These are phyloP conservation scores for Zygogramma bicolorata DNA, from an alignment of 2,888 invertebrate species.

Conservation along the genomic window DNA sequence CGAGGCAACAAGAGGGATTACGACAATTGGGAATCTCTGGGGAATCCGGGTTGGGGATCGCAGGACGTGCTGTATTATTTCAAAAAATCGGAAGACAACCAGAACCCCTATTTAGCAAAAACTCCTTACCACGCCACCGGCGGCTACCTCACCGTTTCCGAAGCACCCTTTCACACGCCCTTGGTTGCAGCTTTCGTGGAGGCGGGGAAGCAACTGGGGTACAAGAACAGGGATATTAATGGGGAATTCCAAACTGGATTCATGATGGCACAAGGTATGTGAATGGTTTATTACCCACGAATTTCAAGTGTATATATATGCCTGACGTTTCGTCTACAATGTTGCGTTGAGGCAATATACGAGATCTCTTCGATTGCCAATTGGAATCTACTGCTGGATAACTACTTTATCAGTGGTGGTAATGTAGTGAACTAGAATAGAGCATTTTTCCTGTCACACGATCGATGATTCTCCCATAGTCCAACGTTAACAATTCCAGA, in stretches of 20 bases:
- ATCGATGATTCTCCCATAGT: too few species aligned
- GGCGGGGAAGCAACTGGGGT: slow-evolving; percentile 78
- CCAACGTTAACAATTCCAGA: too few species aligned
- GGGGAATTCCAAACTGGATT: slow-evolving; percentile 89
- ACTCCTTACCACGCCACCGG: slow-evolving; percentile 86
- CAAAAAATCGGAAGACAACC: slow-evolving; percentile 92
- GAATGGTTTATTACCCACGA: too few species aligned
- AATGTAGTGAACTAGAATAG: too few species aligned
- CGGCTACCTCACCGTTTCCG: slow-evolving; percentile 85
- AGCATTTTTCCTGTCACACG: too few species aligned
- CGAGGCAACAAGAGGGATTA: slow-evolving; percentile 92
- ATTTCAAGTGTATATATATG: too few species aligned
- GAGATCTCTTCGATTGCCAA: too few species aligned
- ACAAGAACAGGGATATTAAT: slow-evolving; percentile 88
- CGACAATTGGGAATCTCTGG: slow-evolving; percentile 88
- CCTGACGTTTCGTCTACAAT: too few species aligned
- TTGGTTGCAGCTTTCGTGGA: slow-evolving; percentile 83
- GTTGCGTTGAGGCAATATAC: too few species aligned
- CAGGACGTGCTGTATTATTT: slow-evolving; percentile 85
- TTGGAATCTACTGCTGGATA: too few species aligned
- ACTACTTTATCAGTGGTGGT: too few species aligned
- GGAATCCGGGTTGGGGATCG: slow-evolving; percentile 91
- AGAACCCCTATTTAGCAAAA: slow-evolving; percentile 83
- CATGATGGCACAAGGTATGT: slow-evolving; percentile 84
- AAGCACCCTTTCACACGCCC: slow-evolving; percentile 89